phyloP scores from a whole-genome alignment of 2,888 invertebrate species.

The Rhorus exstirpatorius region DNA sequence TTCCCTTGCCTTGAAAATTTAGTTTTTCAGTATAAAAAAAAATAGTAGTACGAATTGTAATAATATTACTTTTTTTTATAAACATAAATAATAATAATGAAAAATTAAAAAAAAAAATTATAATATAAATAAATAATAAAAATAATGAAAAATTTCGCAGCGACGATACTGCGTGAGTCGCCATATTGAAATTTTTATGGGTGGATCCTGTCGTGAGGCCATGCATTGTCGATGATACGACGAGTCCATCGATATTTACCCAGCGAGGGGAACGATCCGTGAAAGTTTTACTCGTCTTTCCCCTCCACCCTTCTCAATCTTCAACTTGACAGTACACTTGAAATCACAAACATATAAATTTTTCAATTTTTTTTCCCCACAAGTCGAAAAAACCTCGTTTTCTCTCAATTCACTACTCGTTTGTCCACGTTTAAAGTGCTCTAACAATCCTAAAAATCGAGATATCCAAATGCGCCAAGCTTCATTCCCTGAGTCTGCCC shows the following conservation, averaged over 20 bases:
- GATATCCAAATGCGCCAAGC: too few relatives aligned
- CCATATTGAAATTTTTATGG: conserved; percentile 42
- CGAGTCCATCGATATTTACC: conserved; percentile 33
- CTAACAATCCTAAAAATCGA: too few relatives aligned
- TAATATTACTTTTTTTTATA: too few relatives aligned
- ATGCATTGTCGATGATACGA: conserved; percentile 28
- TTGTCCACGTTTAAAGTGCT: too few relatives aligned
- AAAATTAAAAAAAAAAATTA: neutral
- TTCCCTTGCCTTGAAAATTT: neutral
- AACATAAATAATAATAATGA: neutral
- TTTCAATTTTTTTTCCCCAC: too few relatives aligned
- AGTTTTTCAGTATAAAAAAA: neutral
- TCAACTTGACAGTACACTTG: conserved; percentile 47
- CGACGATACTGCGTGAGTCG: neutral
- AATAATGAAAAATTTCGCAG: neutral
- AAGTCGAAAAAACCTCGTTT: too few relatives aligned
- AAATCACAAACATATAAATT: too few relatives aligned
- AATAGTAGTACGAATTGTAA: too few relatives aligned
- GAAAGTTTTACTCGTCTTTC: conserved; percentile 34
- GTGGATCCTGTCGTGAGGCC: conserved; percentile 40
- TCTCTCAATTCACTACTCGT: too few relatives aligned
- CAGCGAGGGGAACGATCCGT: conserved; percentile 29
- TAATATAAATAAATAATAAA: neutral
- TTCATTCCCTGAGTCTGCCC: neutral
- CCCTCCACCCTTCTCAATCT: conserved; percentile 9